Evolutionary conservation across 2,888 invertebrate genomes (phyloP).

Genomic region (Strigamia maritima): DNA sequence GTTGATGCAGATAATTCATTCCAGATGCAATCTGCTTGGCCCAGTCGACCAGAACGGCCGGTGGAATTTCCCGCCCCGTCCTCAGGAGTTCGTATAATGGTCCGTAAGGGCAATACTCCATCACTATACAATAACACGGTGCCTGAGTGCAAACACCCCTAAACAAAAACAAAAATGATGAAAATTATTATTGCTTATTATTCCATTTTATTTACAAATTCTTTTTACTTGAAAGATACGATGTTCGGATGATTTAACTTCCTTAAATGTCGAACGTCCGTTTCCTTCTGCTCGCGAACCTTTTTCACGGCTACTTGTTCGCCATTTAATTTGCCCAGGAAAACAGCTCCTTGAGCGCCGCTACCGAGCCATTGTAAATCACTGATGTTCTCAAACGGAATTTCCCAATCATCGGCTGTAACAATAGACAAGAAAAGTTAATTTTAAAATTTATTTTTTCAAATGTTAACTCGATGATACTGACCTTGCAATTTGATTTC

Average conservation of each 20-base stretch:
- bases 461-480: no score
- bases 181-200: no score
- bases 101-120: conserved; percentile 97
- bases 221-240: conserved; percentile 52
- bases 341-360: conserved; percentile 95
- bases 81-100: conserved; percentile 86
- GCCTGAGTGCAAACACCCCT: conserved; percentile 90
- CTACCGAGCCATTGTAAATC: conserved; percentile 88
- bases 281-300: conserved; percentile 85
- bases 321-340: conserved; percentile 69
- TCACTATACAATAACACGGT: conserved; percentile 90
- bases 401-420: conserved; percentile 81
- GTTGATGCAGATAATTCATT: conserved; percentile 92
- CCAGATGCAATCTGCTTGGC: conserved; percentile 92
- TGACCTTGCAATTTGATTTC: conserved; percentile 51
- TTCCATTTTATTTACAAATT: no score
- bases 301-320: conserved; percentile 95
- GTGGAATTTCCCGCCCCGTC: conserved; percentile 73
- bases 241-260: conserved; percentile 58
- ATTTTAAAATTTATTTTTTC: background rate
- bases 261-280: conserved; percentile 59
- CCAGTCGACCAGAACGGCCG: conserved; percentile 85
- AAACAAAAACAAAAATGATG: conserved; percentile 47
- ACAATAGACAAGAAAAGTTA: conserved; percentile 7
- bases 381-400: conserved; percentile 84